Evolutionary conservation across 2,888 invertebrate genomes (phyloP).

Genomic region (Dasypogon diadema): DNA sequence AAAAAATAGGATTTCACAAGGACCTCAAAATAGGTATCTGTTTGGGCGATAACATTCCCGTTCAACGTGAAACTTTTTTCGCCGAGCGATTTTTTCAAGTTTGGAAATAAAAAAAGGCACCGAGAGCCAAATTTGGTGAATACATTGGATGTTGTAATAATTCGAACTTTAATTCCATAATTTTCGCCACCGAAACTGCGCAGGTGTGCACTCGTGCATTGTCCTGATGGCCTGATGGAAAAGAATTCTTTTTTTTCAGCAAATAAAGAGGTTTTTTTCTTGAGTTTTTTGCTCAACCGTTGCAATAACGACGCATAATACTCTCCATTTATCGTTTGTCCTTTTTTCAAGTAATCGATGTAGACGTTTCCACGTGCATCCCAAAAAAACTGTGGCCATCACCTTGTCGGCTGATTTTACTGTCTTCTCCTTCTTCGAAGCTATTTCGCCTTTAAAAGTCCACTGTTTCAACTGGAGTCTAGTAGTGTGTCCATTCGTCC

Average conservation of each 20-base stretch:
- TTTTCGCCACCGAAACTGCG: background rate
- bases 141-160: background rate
- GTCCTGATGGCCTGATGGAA: background rate
- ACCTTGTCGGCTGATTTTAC: no score
- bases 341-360: no score
- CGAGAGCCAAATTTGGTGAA: background rate
- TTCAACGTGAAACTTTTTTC: background rate
- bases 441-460: no score
- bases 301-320: no score
- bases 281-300: no score
- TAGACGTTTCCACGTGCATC: no score
- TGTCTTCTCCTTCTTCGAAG: no score
- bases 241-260: background rate
- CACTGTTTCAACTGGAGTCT: no score
- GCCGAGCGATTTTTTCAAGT: background rate
- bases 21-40: background rate
- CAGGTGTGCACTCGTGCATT: background rate
- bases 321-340: no score
- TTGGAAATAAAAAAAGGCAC: background rate
- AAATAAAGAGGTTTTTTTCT: no score
- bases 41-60: slow-evolving; percentile 1
- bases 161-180: background rate
- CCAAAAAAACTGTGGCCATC: no score
- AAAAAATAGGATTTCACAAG: slow-evolving; percentile 1
- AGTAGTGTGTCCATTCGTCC: no score